Evolutionary conservation across 2,888 invertebrate genomes (phyloP).

Genomic region (Pseudoips prasinana): DNA sequence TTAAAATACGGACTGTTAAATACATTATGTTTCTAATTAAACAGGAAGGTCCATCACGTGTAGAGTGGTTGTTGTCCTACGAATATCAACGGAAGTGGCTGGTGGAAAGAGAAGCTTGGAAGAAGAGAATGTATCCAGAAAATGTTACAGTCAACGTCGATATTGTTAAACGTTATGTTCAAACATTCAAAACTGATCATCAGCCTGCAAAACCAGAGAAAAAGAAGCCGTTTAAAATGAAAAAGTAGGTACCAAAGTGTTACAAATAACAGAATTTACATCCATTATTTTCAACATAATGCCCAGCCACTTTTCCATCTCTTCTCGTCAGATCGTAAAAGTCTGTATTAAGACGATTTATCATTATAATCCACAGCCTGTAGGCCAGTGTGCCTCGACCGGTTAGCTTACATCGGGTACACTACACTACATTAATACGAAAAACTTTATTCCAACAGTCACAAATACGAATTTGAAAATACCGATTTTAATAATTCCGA

Average conservation of each 20-base stretch:
- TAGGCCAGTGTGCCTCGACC: too few species aligned
- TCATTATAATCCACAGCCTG: too few species aligned
- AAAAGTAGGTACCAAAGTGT: conserved; percentile 65
- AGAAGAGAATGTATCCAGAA: conserved; percentile 78
- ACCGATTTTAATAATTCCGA: too few species aligned
- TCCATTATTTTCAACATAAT: not conserved
- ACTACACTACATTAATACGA: too few species aligned
- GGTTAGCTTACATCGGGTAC: too few species aligned
- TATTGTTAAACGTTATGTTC: conserved; percentile 69
- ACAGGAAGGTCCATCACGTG: conserved; percentile 64
- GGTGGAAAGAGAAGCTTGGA: conserved; percentile 77
- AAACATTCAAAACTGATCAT: conserved; percentile 66
- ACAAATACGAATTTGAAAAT: too few species aligned
- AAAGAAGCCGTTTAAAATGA: conserved; percentile 73
- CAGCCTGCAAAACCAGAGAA: conserved; percentile 70
- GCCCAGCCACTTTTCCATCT: not conserved
- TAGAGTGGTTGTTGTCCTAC: conserved; percentile 75
- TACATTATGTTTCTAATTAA: too few species aligned
- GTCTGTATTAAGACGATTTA: too few species aligned
- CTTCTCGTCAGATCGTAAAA: too few species aligned
- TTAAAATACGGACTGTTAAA: too few species aligned
- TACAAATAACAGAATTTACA: not conserved
- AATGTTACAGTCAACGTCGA: conserved; percentile 66
- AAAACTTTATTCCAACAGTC: too few species aligned
- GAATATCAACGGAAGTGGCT: conserved; percentile 83